Percentiles rank a stretch among this genome's conserved stretches.
phyloP scores from a whole-genome alignment of 2,888 invertebrate species.

The Tholera decimalis region DNA sequence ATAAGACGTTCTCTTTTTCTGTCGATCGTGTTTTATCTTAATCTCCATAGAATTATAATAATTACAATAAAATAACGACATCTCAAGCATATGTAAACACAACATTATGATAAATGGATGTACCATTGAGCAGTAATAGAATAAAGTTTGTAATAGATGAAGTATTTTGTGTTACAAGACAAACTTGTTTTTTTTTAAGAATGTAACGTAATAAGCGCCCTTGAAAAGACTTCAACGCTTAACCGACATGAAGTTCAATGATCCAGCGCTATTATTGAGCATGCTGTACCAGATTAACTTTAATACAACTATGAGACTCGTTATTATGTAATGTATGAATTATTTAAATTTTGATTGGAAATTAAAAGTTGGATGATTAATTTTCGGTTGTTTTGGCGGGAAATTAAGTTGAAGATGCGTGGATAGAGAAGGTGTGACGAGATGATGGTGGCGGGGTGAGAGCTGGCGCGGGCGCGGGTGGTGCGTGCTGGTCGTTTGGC shows the following conservation, averaged over 20 bases:
- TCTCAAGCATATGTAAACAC: constrained; percentile 30
- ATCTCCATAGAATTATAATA: constrained; percentile 53
- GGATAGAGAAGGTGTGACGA: constrained; percentile 20
- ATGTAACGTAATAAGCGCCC: constrained; percentile 83
- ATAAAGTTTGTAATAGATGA: constrained; percentile 47
- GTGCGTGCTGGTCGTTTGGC: constrained; percentile 56
- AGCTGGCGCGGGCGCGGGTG: constrained; percentile 27
- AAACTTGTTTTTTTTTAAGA: constrained; percentile 73
- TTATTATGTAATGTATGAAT: constrained; percentile 55
- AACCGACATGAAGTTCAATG: constrained; percentile 83
- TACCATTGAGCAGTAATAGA: constrained; percentile 36
- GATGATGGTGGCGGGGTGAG: constrained; percentile 32
- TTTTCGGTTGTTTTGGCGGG: constrained; percentile 26
- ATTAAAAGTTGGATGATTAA: constrained; percentile 24
- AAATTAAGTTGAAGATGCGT: constrained; percentile 20
- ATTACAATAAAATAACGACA: constrained; percentile 29
- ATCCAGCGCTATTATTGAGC: constrained; percentile 75
- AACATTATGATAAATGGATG: constrained; percentile 38
- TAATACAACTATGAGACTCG: constrained; percentile 57
- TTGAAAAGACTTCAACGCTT: constrained; percentile 90
- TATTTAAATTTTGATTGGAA: constrained; percentile 43
- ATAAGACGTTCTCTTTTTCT: constrained; percentile 46
- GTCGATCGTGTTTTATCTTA: constrained; percentile 58
- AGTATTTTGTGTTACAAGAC: constrained; percentile 57
- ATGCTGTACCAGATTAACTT: constrained; percentile 72